These are phyloP conservation scores for Yoshiicerus persimilis DNA, from an alignment of 1,140 invertebrate genomes.

Conservation along the genomic window DNA sequence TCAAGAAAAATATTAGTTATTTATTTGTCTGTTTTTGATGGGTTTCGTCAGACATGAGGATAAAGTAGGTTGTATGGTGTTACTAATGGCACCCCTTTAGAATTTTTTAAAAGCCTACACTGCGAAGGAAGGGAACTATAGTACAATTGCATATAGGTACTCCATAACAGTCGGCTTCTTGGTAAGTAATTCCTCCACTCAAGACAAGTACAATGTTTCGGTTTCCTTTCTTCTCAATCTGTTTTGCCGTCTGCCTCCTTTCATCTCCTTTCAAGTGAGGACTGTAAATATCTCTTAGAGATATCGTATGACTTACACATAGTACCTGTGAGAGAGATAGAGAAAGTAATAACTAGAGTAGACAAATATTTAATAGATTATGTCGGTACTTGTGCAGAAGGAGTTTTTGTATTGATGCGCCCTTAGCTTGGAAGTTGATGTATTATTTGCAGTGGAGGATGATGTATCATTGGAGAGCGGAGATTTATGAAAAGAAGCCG, in stretches of 20 bases:
- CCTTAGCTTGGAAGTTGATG: no score
- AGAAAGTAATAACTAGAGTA: no score
- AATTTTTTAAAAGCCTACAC: background rate
- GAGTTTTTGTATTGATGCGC: no score
- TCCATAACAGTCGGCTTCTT: no score
- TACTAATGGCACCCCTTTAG: background rate
- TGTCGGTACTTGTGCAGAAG: no score
- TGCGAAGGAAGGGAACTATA: background rate
- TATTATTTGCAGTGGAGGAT: background rate
- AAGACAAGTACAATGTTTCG: background rate
- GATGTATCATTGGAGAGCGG: background rate
- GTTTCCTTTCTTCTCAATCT: background rate
- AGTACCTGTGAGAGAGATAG: background rate
- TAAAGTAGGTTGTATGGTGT: background rate
- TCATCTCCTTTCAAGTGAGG: background rate
- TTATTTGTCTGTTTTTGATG: constrained; percentile 17
- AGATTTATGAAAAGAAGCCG: background rate
- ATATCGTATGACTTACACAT: background rate
- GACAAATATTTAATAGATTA: no score
- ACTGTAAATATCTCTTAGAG: background rate
- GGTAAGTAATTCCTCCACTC: constrained; percentile 1
- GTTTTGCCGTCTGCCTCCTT: background rate
- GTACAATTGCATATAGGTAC: background rate
- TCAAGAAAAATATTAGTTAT: background rate
- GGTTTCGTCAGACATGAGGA: background rate